These are phyloP conservation scores for Morpho deidamia DNA, from an alignment of 2,888 invertebrate genomes.

Conservation along the genomic window DNA sequence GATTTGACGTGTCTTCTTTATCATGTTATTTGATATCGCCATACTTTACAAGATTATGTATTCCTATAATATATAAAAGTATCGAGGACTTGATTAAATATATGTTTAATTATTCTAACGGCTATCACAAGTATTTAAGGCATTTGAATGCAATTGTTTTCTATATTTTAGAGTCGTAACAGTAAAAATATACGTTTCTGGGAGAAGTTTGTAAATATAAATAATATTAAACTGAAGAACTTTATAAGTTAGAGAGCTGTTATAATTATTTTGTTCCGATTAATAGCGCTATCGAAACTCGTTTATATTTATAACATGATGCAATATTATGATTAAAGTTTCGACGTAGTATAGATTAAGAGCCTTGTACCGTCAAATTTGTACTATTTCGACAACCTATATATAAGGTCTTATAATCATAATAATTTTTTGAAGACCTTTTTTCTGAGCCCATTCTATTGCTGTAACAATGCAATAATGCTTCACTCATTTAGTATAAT, in stretches of 20 bases:
- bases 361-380: background rate
- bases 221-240: slow-evolving; percentile 9
- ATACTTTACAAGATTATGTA: no score
- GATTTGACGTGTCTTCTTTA: no score
- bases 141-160: background rate
- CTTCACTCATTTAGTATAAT: no score
- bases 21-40: no score
- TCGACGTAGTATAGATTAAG: background rate
- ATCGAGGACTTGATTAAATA: no score
- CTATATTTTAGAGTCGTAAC: background rate
- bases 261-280: background rate
- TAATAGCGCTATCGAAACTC: no score
- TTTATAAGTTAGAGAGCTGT: background rate
- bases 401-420: no score
- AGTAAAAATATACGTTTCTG: slow-evolving; percentile 52
- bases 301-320: background rate
- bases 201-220: slow-evolving; percentile 26
- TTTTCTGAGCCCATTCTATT: no score
- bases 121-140: background rate
- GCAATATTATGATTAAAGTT: background rate
- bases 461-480: no score
- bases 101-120: background rate
- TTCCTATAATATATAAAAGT: no score
- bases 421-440: no score
- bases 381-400: background rate